These are phyloP conservation scores for Nycticryphes semicollaris DNA, from an alignment of 2,113 vertebrate genomes.

Conservation along the genomic window DNA sequence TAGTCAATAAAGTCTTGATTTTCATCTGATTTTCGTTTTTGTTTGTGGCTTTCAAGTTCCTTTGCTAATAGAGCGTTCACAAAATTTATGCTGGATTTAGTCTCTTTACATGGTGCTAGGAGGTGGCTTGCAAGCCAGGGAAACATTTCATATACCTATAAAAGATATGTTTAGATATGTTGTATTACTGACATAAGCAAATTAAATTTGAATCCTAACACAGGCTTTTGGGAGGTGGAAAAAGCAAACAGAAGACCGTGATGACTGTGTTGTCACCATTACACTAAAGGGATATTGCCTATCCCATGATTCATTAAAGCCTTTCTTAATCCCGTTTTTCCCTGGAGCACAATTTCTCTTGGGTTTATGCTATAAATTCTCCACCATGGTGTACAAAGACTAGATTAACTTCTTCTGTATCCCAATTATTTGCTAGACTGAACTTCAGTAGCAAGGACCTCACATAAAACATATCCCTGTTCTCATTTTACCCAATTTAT, in stretches of 20 bases:
- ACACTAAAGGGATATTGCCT: background rate
- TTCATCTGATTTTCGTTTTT: background rate
- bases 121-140: conserved; percentile 16
- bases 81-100: background rate
- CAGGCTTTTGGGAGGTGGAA: background rate
- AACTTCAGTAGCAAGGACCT: background rate
- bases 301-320: background rate
- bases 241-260: background rate
- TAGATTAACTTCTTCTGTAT: background rate
- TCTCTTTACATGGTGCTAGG: background rate
- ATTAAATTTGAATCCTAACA: background rate
- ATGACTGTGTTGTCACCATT: background rate
- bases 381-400: background rate
- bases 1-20: conserved; percentile 50
- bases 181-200: background rate
- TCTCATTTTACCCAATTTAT: background rate
- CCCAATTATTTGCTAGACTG: background rate
- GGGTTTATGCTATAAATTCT: background rate
- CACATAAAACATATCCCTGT: background rate
- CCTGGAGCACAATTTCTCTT: background rate
- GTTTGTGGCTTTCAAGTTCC: conserved; percentile 47
- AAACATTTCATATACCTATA: conserved; percentile 21
- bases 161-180: background rate
- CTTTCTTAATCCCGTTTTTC: background rate
- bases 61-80: background rate